phyloP scores from a whole-genome alignment of 2,888 invertebrate genomes.

The Aspidiotus destructor region DNA sequence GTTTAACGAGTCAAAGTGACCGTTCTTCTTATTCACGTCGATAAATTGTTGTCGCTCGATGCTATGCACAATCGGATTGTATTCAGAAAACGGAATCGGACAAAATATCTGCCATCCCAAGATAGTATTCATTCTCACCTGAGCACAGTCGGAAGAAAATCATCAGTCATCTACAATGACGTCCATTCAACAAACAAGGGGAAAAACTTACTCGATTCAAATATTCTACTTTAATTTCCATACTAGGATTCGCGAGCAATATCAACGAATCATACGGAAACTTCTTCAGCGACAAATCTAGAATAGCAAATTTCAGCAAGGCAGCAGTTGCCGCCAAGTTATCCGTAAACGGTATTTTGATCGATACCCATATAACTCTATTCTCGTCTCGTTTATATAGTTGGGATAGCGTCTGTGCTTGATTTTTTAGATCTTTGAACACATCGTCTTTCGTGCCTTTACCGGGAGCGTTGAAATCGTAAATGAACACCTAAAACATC shows the following conservation, averaged over 20 bases:
- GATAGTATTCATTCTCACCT: conserved; percentile 93
- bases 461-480: conserved; percentile 53
- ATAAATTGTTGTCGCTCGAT: conserved; percentile 45
- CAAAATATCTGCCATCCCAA: conserved; percentile 77
- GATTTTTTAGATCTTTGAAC: conserved; percentile 54
- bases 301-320: conserved; percentile 48
- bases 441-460: conserved; percentile 52
- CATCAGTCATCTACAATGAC: too few relatives aligned
- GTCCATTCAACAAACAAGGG: too few relatives aligned
- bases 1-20: conserved; percentile 67
- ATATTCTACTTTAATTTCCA: conserved; percentile 70
- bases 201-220: conserved; percentile 62
- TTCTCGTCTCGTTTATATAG: conserved; percentile 59
- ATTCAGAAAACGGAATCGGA: conserved; percentile 84
- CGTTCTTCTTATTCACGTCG: conserved; percentile 63
- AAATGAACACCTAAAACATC: conserved; percentile 51
- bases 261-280: conserved; percentile 63
- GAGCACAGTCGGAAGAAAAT: background rate
- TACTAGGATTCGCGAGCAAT: conserved; percentile 55
- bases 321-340: conserved; percentile 37
- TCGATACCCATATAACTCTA: conserved; percentile 59
- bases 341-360: conserved; percentile 47
- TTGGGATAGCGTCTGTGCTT: conserved; percentile 52
- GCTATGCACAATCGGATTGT: conserved; percentile 56
- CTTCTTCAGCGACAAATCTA: conserved; percentile 60